Evolutionary conservation across 2,113 vertebrate species (phyloP), one percentile per base, ranked within the genome.

Genomic region (Natator depressus): DNA sequence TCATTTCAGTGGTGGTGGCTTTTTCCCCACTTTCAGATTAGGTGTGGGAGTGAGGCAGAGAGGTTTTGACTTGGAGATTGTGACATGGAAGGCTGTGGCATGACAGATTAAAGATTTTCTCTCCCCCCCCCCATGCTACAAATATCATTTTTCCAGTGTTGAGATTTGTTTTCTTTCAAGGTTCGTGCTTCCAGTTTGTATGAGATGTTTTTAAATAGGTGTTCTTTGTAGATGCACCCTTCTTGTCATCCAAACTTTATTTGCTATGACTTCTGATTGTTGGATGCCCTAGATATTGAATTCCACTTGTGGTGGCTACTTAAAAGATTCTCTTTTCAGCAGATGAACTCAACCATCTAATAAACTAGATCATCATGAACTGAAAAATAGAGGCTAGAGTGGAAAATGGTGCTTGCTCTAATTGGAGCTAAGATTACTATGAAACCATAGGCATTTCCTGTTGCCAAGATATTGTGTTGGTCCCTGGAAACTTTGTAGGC

Each of bases 151-250:
- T 91, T 85, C 75, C 81, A 55, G 38, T 47, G 49, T 0, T 93
- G 42, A 16, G 5, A 5, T 87, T 90, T 93, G 2, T 49, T 93
- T 94, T 53, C 51, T 89, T 81, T 91, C 76, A 86, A 69, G 7
- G 29, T n/a, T 83, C 72, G 54, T 27, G 49, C 87, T 93, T 96
- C 89, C 95, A 79, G 47, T 29, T 86, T 91, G 76, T 92, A 97
- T 79, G 84, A 96, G 89, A 80, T 93, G 89, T 96, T 95, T 96
- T 97, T 80, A 91, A 95, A 59, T 50, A 57, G 80, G 50, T 25
- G 89, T 93, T 42, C 91, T 93, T 94, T 92, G 88, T 22, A 38
- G 65, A 72, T 83, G 79, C 54, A 88, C 94, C 94, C 75, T 92
- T 51, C 83, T 59, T 57, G 47, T 88, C 91, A 91, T 49, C 57